Base-by-base conservation (phyloP, 2,888 invertebrate genomes). In the Agriopis leucophaearia region DNA sequence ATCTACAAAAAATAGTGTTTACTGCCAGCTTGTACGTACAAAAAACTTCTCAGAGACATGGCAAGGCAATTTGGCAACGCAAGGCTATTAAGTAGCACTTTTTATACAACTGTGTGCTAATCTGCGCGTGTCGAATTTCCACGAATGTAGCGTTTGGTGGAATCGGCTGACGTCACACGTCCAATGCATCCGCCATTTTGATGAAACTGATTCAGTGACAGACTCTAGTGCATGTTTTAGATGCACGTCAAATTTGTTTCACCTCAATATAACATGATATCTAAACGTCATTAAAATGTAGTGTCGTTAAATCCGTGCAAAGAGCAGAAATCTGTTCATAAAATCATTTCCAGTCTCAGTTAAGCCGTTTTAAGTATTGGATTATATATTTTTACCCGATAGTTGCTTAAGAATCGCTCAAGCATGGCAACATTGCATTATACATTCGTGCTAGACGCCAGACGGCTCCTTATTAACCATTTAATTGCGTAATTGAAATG, bases 171-270 rank as follows among this genome's bases (percentile, higher is more conserved):
- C 88, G 86, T 85, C 84, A 86, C 84, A 86, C 80, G 72, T 70
- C 74, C 65, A 72, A 79, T 88, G 83, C 83, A 85, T 83, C 86
- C 87, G 88, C 88, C 89, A 89, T 90, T 88, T 89, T 89, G 87
- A 79, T 82, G 68, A 64, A 79, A 81, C 83, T 79, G 76, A 70
- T 78, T 84, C 66, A 67, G 47, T 70, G 64, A 66, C 64, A 52
- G 59, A 70, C 71, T 72, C 70, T 65, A 69, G 73, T 69, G 68
- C 71, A 69, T 70, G 55, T 55, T 70, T 64, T 57, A 36, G 10
- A 38, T 54, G 35, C 51, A 40, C 15, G 15, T 7, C 54, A 12
- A 27, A 55, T n/a, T 42, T 27, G 9, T 38, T 38, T 38, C 16
- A 3, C 10, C 16, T 55, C 42, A 18, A 42, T 18, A 18, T 10